Conservation (phyloP, 2,888 invertebrate species). For the Caenorhabditis sp. region DNA sequence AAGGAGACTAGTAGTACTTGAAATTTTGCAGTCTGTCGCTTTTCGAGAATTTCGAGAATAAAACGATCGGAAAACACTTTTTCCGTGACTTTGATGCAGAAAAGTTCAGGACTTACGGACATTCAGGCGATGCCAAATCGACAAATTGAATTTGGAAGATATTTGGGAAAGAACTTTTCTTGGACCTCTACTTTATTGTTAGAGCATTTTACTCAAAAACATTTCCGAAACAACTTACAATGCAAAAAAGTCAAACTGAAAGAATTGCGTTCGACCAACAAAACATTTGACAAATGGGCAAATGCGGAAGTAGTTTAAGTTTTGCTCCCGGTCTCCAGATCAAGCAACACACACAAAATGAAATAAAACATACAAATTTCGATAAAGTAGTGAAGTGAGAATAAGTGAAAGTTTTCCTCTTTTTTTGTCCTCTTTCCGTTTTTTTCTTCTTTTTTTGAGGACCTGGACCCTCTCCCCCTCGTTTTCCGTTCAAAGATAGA, state of each 20-base stretch:
- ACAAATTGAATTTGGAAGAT: neutral
- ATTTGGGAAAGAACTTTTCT: neutral
- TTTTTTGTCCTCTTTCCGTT: neutral
- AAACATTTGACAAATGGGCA: constrained; percentile 1
- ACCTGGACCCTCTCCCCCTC: neutral
- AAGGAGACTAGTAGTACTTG: constrained; percentile 36
- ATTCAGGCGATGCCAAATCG: neutral
- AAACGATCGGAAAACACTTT: neutral
- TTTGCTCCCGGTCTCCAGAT: neutral
- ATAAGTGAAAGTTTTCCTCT: constrained; percentile 1
- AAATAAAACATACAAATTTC: constrained; percentile 10
- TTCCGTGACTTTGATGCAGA: neutral
- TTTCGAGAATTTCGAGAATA: neutral
- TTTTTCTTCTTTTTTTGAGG: neutral
- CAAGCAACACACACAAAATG: constrained; percentile 2
- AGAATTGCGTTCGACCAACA: neutral
- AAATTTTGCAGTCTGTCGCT: neutral
- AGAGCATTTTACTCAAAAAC: too few relatives aligned
- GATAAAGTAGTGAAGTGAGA: neutral
- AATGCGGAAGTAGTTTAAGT: neutral
- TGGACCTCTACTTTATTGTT: too few relatives aligned
- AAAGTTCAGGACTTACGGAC: neutral
- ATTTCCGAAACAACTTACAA: too few relatives aligned
- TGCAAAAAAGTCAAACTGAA: too few relatives aligned
- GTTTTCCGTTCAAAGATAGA: constrained; percentile 35